These are phyloP conservation scores for Lochmaea crataegi DNA, from an alignment of 2,888 invertebrate genomes.

Conservation along the genomic window DNA sequence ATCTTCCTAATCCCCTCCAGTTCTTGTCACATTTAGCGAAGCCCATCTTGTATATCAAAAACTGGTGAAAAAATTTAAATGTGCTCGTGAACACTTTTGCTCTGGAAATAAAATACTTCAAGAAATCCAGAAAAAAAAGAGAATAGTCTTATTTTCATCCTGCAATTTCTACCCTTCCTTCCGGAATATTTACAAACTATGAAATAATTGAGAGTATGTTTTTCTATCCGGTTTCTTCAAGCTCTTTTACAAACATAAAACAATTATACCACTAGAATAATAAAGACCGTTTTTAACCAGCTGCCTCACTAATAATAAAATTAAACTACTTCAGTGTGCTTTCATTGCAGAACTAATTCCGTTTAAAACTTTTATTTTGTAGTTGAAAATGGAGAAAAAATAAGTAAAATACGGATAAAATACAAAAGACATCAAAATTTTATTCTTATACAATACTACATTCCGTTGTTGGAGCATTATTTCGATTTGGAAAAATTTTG, in stretches of 20 bases:
- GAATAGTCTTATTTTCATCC: too few species aligned
- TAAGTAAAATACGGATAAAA: constrained; percentile 6
- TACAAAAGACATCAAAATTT: constrained; percentile 22
- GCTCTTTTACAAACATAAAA: background rate
- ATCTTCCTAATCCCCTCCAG: too few species aligned
- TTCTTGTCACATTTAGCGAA: too few species aligned
- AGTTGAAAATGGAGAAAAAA: background rate
- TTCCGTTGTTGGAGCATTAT: constrained; percentile 26
- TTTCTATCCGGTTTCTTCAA: background rate
- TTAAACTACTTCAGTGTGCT: constrained; percentile 6
- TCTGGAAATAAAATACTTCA: too few species aligned
- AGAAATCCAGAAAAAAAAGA: too few species aligned
- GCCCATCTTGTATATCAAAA: too few species aligned
- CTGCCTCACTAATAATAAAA: constrained; percentile 13
- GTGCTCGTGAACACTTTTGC: too few species aligned
- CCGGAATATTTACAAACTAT: too few species aligned
- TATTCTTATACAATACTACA: constrained; percentile 20
- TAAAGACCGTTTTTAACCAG: background rate
- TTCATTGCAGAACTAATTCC: background rate
- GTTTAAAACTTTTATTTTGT: constrained; percentile 7
- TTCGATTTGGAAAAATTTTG: constrained; percentile 23
- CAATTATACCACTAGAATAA: background rate
- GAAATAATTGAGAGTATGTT: too few species aligned
- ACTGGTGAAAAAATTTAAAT: too few species aligned
- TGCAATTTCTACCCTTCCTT: too few species aligned